A percentile compares a stretch with the other conserved stretches of the same genome.
phyloP scores from a whole-genome alignment of 2,797 vertebrate genomes.

The Lerista edwardsae region DNA sequence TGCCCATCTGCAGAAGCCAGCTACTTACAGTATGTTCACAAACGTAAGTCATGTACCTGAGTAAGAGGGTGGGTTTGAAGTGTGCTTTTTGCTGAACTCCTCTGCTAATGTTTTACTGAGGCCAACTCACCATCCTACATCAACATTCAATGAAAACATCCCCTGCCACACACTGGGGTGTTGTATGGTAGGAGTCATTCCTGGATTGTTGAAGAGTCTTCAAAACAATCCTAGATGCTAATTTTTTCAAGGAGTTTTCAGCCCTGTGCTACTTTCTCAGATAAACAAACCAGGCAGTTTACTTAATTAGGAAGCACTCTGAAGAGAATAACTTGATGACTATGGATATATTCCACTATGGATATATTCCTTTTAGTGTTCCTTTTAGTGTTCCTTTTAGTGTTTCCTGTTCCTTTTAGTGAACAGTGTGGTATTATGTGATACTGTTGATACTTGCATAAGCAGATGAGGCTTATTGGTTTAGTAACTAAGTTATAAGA shows the following conservation, averaged over 20 bases:
- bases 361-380: no score
- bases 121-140: not conserved
- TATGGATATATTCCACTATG: no score
- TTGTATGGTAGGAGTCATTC: not conserved
- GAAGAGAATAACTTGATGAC: slow-evolving; percentile 28
- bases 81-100: not conserved
- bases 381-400: no score
- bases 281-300: slow-evolving; percentile 24
- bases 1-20: no score
- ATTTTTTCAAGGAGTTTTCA: slow-evolving; percentile 23
- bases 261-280: not conserved
- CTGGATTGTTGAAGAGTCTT: slow-evolving; percentile 14
- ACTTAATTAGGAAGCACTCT: slow-evolving; percentile 1
- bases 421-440: not conserved
- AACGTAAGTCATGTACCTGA: not conserved
- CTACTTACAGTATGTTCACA: not conserved
- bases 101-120: not conserved
- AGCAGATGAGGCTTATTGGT: not conserved
- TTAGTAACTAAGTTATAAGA: not conserved
- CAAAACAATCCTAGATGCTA: slow-evolving; percentile 22
- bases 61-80: not conserved
- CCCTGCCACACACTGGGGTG: not conserved
- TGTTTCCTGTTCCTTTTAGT: no score
- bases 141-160: not conserved
- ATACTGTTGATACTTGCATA: not conserved